Evolutionary conservation across 1,140 invertebrate species (phyloP).

Genomic region (Drosophila arawakana): DNA sequence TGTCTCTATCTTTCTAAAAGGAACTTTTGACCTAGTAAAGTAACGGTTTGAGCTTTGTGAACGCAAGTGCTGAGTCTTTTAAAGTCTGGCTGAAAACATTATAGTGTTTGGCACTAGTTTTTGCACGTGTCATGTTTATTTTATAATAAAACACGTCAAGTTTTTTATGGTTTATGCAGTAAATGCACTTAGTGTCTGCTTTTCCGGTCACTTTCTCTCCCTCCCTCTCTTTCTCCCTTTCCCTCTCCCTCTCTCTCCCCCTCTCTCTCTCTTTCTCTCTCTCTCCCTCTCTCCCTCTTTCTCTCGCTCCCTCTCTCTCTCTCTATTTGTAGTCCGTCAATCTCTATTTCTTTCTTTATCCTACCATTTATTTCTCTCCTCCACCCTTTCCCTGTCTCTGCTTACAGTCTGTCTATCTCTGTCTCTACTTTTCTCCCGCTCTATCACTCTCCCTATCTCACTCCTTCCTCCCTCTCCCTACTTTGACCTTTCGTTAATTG

Average conservation of each 20-base stretch:
- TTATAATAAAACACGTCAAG: slow-evolving; percentile 58
- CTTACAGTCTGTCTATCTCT: neutral
- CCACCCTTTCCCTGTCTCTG: neutral
- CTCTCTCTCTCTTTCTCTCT: too few relatives aligned
- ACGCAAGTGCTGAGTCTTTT: too few relatives aligned
- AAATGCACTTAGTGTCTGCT: slow-evolving; percentile 37
- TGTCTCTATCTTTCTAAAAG: too few relatives aligned
- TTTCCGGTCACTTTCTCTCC: neutral
- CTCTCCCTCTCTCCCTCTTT: neutral
- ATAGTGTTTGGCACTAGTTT: slow-evolving; percentile 4
- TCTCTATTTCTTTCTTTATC: neutral
- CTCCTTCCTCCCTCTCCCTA: neutral
- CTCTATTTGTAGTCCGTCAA: neutral
- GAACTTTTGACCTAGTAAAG: too few relatives aligned
- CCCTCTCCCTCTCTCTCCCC: neutral
- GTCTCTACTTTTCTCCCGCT: neutral
- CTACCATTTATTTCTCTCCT: neutral
- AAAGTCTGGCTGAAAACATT: neutral
- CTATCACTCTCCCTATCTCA: neutral
- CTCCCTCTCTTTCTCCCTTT: neutral
- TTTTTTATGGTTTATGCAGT: slow-evolving; percentile 62
- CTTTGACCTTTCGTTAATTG: slow-evolving; percentile 65
- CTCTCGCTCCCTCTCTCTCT: too few relatives aligned
- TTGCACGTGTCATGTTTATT: slow-evolving; percentile 67
- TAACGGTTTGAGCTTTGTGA: too few relatives aligned